These are phyloP conservation scores for Nyctalus aviator DNA, from an alignment of 2,797 vertebrate species.

Conservation along the genomic window DNA sequence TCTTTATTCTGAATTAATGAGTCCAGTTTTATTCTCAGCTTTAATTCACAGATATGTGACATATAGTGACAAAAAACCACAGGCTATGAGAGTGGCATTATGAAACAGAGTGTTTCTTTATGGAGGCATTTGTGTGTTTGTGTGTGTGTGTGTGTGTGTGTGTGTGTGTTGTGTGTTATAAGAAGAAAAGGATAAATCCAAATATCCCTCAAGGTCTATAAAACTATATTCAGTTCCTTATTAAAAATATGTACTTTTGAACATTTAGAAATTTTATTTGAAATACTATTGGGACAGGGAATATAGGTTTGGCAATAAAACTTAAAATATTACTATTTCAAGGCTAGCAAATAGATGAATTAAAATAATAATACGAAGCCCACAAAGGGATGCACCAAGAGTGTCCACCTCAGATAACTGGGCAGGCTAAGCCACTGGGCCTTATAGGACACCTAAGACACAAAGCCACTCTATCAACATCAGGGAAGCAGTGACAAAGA, in stretches of 20 bases:
- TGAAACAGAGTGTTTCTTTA: background rate
- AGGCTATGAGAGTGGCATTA: background rate
- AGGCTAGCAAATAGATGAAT: background rate
- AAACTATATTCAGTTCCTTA: background rate
- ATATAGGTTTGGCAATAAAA: slow-evolving; percentile 18
- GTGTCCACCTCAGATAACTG: too few relatives aligned
- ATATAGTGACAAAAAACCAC: slow-evolving; percentile 14
- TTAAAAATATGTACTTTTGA: slow-evolving; percentile 3
- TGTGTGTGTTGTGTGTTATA: background rate
- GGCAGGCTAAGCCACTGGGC: too few relatives aligned
- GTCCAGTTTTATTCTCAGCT: background rate
- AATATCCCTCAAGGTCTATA: background rate
- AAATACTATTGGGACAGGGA: slow-evolving; percentile 1
- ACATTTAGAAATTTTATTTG: slow-evolving; percentile 34
- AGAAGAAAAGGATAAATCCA: background rate
- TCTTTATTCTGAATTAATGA: background rate
- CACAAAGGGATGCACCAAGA: too few relatives aligned
- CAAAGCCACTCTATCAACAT: too few relatives aligned
- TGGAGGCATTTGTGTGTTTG: background rate
- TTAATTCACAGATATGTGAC: slow-evolving; percentile 39
- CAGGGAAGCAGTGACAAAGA: too few relatives aligned
- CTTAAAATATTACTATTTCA: background rate
- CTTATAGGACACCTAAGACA: too few relatives aligned
- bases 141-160: background rate
- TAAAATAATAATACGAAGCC: background rate